These are phyloP conservation scores for Nemotelus nigrinus DNA, from an alignment of 2,888 invertebrate genomes.

Conservation along the genomic window DNA sequence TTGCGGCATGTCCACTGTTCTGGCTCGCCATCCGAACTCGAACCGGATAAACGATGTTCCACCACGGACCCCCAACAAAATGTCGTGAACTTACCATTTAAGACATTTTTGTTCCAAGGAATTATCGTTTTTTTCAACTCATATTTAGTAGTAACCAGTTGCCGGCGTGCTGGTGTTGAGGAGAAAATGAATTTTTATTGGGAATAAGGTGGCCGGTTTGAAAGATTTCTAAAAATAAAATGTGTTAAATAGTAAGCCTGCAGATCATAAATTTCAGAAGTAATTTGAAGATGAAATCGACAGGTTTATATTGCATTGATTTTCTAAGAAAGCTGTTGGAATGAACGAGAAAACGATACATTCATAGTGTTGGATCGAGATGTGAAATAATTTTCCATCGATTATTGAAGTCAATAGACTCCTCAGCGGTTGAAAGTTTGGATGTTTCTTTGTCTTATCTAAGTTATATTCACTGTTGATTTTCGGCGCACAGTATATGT, in stretches of 20 bases:
- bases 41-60: neutral
- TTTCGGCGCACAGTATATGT: no score
- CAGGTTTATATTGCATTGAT: neutral
- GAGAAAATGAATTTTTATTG: slow-evolving; percentile 34
- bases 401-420: no score
- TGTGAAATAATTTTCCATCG: no score
- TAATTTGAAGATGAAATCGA: slow-evolving; percentile 1
- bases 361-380: no score
- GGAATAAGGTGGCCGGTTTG: slow-evolving; percentile 3
- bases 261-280: slow-evolving; percentile 13
- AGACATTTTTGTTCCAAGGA: neutral
- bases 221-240: slow-evolving; percentile 31
- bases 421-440: no score
- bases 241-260: slow-evolving; percentile 23
- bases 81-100: neutral
- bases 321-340: neutral
- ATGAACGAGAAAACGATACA: no score
- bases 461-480: no score
- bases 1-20: neutral
- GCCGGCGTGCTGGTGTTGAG: neutral
- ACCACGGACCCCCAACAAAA: slow-evolving; percentile 7
- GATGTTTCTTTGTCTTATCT: no score
- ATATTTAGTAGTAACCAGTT: neutral
- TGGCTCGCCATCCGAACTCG: neutral
- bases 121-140: neutral